Conservation (phyloP, 2,797 vertebrate species). For the Poecilia gillii region DNA sequence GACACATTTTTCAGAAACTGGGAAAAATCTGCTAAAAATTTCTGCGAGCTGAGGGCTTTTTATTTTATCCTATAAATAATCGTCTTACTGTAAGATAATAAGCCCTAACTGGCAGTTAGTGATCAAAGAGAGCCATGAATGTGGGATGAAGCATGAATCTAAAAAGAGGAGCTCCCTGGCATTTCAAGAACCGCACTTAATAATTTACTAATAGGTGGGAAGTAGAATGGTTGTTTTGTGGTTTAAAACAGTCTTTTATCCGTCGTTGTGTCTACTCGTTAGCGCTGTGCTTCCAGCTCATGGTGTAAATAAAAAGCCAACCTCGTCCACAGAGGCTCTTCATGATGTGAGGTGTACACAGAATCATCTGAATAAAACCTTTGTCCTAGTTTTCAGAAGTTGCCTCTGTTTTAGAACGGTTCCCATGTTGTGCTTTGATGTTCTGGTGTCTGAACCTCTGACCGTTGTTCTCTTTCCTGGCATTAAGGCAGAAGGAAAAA, state of each 20-base stretch:
- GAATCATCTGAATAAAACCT: background rate
- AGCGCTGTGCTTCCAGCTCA: background rate
- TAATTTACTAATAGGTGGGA: slow-evolving; percentile 1
- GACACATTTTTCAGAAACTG: slow-evolving; percentile 6
- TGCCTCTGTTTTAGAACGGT: background rate
- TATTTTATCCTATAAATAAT: slow-evolving; percentile 8
- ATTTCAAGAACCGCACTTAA: slow-evolving; percentile 12
- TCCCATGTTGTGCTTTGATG: background rate
- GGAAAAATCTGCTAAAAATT: background rate
- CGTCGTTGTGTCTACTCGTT: background rate
- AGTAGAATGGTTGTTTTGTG: background rate
- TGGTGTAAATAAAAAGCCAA: background rate
- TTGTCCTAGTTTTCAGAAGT: slow-evolving; percentile 6
- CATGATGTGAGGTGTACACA: background rate
- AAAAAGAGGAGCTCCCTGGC: slow-evolving; percentile 22
- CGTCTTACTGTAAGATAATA: slow-evolving; percentile 12
- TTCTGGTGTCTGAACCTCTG: background rate
- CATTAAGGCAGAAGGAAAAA: background rate
- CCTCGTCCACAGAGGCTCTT: background rate
- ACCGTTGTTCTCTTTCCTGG: background rate
- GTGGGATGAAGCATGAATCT: slow-evolving; percentile 31
- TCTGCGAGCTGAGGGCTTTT: background rate
- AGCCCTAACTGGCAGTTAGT: slow-evolving; percentile 26
- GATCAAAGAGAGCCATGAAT: slow-evolving; percentile 47
- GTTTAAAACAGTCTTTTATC: slow-evolving; percentile 2